Evolutionary conservation across 2,797 vertebrate species (phyloP).

Genomic region (Phataginus tricuspis): DNA sequence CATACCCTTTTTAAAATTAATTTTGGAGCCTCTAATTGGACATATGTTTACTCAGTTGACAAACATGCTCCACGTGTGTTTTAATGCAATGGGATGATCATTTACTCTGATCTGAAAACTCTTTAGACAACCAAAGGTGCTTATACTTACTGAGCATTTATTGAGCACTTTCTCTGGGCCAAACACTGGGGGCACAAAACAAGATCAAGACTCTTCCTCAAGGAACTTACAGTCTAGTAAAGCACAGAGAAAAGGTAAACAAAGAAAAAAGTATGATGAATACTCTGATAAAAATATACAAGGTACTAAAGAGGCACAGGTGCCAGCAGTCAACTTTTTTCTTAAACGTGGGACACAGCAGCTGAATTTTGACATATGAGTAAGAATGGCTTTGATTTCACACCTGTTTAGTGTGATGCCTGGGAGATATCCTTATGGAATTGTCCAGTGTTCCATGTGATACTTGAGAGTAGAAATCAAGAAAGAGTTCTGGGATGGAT

Average conservation of each 20-base stretch:
- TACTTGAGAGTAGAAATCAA: neutral
- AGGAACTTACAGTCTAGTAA: neutral
- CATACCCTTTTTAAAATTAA: neutral
- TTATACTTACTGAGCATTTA: neutral
- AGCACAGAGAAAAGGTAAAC: neutral
- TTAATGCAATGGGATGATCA: neutral
- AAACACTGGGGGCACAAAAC: neutral
- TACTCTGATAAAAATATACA: neutral
- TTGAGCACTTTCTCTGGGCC: neutral
- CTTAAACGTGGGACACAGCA: neutral
- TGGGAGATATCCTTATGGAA: neutral
- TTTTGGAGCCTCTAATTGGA: neutral
- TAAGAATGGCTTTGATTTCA: conserved; percentile 21
- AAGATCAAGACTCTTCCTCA: neutral
- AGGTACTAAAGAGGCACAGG: neutral
- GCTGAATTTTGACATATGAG: neutral
- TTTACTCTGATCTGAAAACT: neutral
- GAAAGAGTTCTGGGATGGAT: neutral
- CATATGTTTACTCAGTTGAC: neutral
- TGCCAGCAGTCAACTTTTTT: neutral
- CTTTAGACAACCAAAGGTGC: neutral
- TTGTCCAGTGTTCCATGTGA: neutral
- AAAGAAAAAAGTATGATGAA: neutral
- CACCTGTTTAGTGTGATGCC: neutral
- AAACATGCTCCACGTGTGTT: neutral